These are phyloP conservation scores for Plecotus auritus DNA, from an alignment of 2,113 vertebrate species.

Conservation along the genomic window DNA sequence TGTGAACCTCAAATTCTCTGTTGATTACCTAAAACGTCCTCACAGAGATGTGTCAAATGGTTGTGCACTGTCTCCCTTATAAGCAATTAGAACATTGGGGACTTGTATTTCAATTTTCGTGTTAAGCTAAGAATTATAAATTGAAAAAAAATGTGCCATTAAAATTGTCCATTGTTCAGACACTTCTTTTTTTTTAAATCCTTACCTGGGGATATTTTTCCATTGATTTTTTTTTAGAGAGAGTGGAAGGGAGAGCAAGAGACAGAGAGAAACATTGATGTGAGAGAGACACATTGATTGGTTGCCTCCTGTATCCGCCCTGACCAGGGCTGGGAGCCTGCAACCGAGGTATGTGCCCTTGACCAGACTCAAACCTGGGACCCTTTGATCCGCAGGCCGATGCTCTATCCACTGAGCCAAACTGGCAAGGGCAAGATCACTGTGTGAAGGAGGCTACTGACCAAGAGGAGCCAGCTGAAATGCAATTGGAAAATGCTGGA, in stretches of 20 bases:
- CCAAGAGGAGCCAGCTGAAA: background rate
- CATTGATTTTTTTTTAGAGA: too few relatives aligned
- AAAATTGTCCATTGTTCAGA: background rate
- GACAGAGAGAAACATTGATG: too few relatives aligned
- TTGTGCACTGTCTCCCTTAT: background rate
- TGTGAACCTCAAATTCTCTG: background rate
- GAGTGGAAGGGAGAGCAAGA: too few relatives aligned
- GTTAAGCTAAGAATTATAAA: background rate
- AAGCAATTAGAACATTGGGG: background rate
- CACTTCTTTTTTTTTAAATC: background rate
- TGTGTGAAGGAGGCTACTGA: background rate
- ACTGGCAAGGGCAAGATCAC: too few relatives aligned
- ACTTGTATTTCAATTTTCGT: background rate
- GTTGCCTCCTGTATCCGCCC: too few relatives aligned
- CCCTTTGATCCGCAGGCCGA: too few relatives aligned
- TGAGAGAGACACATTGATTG: too few relatives aligned
- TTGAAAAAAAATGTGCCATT: background rate
- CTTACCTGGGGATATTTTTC: too few relatives aligned
- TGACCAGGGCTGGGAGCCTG: too few relatives aligned
- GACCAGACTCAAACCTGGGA: too few relatives aligned
- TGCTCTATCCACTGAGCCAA: too few relatives aligned
- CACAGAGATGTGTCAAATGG: background rate
- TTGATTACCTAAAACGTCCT: constrained; percentile 35
- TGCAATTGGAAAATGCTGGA: background rate
- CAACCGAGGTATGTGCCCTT: too few relatives aligned